phyloP scores from a whole-genome alignment of 1,140 invertebrate species.

The Eumaeus atala region DNA sequence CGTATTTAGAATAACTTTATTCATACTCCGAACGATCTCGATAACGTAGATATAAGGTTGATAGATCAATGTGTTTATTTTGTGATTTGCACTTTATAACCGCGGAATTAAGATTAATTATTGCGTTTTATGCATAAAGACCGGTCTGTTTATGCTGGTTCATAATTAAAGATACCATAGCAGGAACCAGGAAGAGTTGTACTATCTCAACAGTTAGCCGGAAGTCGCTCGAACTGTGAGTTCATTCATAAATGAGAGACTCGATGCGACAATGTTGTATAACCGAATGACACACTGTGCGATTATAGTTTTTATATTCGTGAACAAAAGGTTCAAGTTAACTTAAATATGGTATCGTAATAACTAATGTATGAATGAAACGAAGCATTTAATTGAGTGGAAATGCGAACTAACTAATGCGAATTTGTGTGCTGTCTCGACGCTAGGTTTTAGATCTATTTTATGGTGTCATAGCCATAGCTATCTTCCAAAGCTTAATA shows the following conservation, averaged over 20 bases:
- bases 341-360: conserved; percentile 30
- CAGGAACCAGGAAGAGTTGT: conserved; percentile 74
- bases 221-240: conserved; percentile 71
- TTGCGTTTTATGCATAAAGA: conserved; percentile 14
- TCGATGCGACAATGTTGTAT: conserved; percentile 58
- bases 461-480: too few relatives aligned
- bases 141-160: conserved; percentile 54
- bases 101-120: conserved; percentile 22
- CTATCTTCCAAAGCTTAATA: too few relatives aligned
- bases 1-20: conserved; percentile 66
- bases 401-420: conserved; percentile 57
- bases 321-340: conserved; percentile 35
- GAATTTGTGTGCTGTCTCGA: neutral
- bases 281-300: conserved; percentile 35
- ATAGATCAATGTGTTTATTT: conserved; percentile 34
- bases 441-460: neutral
- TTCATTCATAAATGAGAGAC: conserved; percentile 71
- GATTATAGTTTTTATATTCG: conserved; percentile 43
- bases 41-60: conserved; percentile 53
- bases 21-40: conserved; percentile 63
- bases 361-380: conserved; percentile 70
- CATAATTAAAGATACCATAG: conserved; percentile 69
- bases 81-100: conserved; percentile 38
- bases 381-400: conserved; percentile 68
- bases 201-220: conserved; percentile 73